Evolutionary conservation across 2,113 vertebrate species (phyloP), one percentile per base, ranked within the genome.

Genomic region (Cranoglanis bouderius): DNA sequence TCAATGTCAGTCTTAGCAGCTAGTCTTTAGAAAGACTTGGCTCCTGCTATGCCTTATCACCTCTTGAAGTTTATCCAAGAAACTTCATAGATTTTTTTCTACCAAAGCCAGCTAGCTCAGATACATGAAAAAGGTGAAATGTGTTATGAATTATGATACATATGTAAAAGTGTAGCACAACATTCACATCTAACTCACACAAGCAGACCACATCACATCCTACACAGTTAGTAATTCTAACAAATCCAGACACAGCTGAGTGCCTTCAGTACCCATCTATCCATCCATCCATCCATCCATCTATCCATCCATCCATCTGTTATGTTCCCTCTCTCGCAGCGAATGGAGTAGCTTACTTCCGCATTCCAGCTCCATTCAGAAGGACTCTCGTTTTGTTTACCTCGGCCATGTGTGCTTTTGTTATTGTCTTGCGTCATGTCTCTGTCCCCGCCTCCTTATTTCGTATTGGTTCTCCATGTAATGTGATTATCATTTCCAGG

Each of bases 11-110:
- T 91, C 93, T 93, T 84, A 29, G 72, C 92, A 91, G 90, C 77
- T 51, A 53, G 26, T 65, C 59, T 91, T 91, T 89, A 90, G 89
- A 92, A 92, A 91, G 93, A 91, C 90, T 74, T 19, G 90, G 88
- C 90, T 92, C 82, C 85, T 88, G 90, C 87, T 92, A 93, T 90
- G 87, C 85, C 91, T 84, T 90, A 84, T 84, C 38, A 86, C 91
- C 89, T 92, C 92, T 94, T 94, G 91, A 95, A 94, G 93, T 95
- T 93, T 95, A 92, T 94, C 91, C 93, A 92, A 95, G 93, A 94
- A 82, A 95, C 94, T 92, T 92, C 92, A 93, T 90, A 92, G 91
- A 92, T 90, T 90, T 89, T 4, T 90, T 91, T 82, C 90, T 90
- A 91, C 90, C 87, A 89, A 92, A 86, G 92, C 87, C 91, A 92